Evolutionary conservation across 2,888 invertebrate genomes (phyloP).

Genomic region (Ypsolopha sequella): DNA sequence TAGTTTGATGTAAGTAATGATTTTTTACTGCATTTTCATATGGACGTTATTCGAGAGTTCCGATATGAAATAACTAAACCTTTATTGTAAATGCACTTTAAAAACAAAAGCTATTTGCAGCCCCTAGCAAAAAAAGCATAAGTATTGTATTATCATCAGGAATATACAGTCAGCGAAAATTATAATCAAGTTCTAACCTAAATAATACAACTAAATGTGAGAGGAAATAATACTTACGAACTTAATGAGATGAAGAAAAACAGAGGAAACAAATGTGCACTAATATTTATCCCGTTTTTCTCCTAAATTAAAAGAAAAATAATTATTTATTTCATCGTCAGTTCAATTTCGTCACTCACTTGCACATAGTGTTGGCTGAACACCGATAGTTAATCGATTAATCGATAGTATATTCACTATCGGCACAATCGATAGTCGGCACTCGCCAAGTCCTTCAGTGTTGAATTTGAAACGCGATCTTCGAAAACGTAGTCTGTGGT

Average conservation of each 20-base stretch:
- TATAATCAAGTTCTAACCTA: slow-evolving; percentile 60
- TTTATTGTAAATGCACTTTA: slow-evolving; percentile 12
- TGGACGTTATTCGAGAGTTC: background rate
- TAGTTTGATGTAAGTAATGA: no score
- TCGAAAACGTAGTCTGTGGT: no score
- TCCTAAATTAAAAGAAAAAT: no score
- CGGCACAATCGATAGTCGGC: no score
- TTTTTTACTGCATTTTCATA: no score
- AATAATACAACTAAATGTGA: slow-evolving; percentile 28
- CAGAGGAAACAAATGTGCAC: background rate
- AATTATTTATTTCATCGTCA: no score
- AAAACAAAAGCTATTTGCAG: slow-evolving; percentile 56
- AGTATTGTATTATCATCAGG: slow-evolving; percentile 38
- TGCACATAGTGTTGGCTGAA: no score
- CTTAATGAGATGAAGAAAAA: background rate
- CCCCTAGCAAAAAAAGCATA: slow-evolving; percentile 56
- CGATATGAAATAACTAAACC: background rate
- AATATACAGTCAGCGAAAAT: slow-evolving; percentile 54
- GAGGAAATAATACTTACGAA: slow-evolving; percentile 38
- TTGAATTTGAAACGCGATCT: no score
- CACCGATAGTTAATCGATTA: no score
- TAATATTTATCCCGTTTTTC: background rate
- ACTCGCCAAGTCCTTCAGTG: no score
- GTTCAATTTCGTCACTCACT: no score
- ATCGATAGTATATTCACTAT: no score